A percentile compares a stretch with the other conserved stretches of the same genome.
phyloP scores from a whole-genome alignment of 2,888 invertebrate genomes.

The Ectemnius continuus region DNA sequence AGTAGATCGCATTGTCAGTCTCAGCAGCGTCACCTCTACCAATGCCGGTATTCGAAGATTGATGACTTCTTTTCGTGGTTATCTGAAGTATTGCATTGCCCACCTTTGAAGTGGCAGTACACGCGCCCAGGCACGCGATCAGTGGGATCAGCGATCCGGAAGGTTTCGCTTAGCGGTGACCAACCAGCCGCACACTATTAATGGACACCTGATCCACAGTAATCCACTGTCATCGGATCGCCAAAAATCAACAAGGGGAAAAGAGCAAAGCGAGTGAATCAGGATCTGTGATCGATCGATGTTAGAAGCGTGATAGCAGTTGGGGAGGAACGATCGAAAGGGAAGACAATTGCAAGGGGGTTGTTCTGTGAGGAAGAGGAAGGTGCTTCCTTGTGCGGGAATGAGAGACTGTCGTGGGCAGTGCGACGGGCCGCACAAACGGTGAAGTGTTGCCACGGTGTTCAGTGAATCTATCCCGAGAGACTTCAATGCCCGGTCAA shows the following conservation, averaged over 20 bases:
- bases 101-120: slow-evolving; percentile 41
- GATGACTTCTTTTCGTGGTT: slow-evolving; percentile 36
- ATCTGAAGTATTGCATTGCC: slow-evolving; percentile 45
- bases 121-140: slow-evolving; percentile 65
- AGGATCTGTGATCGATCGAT: background rate
- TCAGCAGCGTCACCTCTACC: slow-evolving; percentile 23
- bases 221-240: slow-evolving; percentile 46
- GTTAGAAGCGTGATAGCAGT: background rate
- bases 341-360: slow-evolving; percentile 9
- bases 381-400: slow-evolving; percentile 49
- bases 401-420: slow-evolving; percentile 54
- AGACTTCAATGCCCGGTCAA: slow-evolving; percentile 68
- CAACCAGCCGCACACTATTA: slow-evolving; percentile 62
- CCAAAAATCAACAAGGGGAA: background rate
- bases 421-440: slow-evolving; percentile 55
- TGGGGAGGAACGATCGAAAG: background rate
- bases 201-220: slow-evolving; percentile 62
- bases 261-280: background rate
- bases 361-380: slow-evolving; percentile 42
- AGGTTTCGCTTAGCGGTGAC: slow-evolving; percentile 63
- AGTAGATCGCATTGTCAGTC: slow-evolving; percentile 20
- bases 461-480: slow-evolving; percentile 66
- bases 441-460: slow-evolving; percentile 66
- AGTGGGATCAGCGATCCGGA: slow-evolving; percentile 64
- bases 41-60: slow-evolving; percentile 19